Evolutionary conservation across 1,140 invertebrate genomes (phyloP).

Genomic region (Drosophila lowei): DNA sequence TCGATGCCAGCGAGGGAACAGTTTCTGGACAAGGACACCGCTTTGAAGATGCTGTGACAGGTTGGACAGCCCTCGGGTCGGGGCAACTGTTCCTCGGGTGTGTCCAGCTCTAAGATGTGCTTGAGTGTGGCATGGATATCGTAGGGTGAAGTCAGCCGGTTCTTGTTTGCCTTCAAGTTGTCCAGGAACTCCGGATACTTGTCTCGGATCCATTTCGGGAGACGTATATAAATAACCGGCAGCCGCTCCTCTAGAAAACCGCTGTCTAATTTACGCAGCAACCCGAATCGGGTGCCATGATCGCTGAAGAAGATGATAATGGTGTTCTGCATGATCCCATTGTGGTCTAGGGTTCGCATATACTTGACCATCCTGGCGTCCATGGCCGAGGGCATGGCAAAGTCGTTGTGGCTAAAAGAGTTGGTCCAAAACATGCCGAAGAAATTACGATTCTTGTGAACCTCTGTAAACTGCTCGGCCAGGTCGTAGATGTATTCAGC

Average conservation of each 20-base stretch:
- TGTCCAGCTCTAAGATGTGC: conserved; percentile 82
- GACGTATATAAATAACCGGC: conserved; percentile 91
- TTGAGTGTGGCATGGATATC: conserved; percentile 89
- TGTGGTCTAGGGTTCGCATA: conserved; percentile 85
- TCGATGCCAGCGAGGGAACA: conserved; percentile 88
- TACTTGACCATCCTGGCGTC: conserved; percentile 86
- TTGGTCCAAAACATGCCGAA: conserved; percentile 93
- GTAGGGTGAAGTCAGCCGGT: conserved; percentile 90
- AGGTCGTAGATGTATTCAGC: conserved; percentile 85
- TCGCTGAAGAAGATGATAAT: conserved; percentile 94
- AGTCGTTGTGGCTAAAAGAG: conserved; percentile 89
- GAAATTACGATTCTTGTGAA: conserved; percentile 82
- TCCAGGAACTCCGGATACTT: conserved; percentile 86
- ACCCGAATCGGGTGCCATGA: conserved; percentile 95
- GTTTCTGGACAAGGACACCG: conserved; percentile 86
- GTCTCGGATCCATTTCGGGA: conserved; percentile 89
- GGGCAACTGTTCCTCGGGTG: conserved; percentile 36
- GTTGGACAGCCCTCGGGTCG: conserved; percentile 83
- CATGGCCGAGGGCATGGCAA: conserved; percentile 88
- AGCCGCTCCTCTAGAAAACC: conserved; percentile 95
- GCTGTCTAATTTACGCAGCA: conserved; percentile 86
- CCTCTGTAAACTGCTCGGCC: conserved; percentile 84
- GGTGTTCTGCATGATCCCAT: conserved; percentile 86
- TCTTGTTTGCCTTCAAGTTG: conserved; percentile 89
- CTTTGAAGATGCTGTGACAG: conserved; percentile 88